These are phyloP conservation scores for Aurelia aurita DNA, from an alignment of 30 jellyfish, hydroid and myxozoan species.

Conservation along the genomic window DNA sequence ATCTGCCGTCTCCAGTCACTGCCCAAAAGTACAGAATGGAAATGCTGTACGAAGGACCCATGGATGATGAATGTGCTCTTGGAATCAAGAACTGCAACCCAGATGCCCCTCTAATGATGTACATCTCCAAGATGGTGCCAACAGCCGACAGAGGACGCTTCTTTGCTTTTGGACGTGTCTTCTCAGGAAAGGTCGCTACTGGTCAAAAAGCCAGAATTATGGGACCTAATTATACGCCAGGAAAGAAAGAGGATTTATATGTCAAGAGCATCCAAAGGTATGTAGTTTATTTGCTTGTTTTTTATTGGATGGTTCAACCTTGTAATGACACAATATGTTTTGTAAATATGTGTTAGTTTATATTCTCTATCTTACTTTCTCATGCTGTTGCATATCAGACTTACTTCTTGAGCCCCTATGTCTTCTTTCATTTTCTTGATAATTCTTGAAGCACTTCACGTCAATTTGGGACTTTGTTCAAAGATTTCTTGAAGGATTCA, in stretches of 20 bases:
- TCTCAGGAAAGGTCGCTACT: constrained; percentile 98
- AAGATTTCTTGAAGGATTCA: too few relatives aligned
- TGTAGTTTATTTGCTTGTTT: not conserved
- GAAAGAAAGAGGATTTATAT: constrained; percentile 94
- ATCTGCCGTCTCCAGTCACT: constrained; percentile 98
- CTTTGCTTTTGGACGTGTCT: constrained; percentile 99
- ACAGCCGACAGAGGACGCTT: constrained; percentile 99
- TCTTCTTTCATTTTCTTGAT: too few relatives aligned
- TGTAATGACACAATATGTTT: not conserved
- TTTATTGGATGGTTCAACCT: not conserved
- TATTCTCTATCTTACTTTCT: too few relatives aligned
- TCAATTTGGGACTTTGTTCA: too few relatives aligned
- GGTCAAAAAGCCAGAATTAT: constrained; percentile 96
- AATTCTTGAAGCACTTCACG: too few relatives aligned
- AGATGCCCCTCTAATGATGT: constrained; percentile 98
- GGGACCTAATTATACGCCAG: constrained; percentile 99
- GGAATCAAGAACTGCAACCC: constrained; percentile 97
- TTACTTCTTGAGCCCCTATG: too few relatives aligned
- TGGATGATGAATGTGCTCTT: constrained; percentile 93
- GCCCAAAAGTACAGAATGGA: constrained; percentile 99
- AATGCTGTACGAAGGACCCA: constrained; percentile 98
- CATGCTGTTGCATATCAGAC: too few relatives aligned
- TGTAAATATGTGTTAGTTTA: too few relatives aligned
- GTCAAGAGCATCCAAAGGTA: constrained; percentile 92
- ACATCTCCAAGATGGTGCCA: constrained; percentile 99